These are phyloP conservation scores for Onychomys leucogaster DNA, from an alignment of 2,797 vertebrate genomes.

Conservation along the genomic window DNA sequence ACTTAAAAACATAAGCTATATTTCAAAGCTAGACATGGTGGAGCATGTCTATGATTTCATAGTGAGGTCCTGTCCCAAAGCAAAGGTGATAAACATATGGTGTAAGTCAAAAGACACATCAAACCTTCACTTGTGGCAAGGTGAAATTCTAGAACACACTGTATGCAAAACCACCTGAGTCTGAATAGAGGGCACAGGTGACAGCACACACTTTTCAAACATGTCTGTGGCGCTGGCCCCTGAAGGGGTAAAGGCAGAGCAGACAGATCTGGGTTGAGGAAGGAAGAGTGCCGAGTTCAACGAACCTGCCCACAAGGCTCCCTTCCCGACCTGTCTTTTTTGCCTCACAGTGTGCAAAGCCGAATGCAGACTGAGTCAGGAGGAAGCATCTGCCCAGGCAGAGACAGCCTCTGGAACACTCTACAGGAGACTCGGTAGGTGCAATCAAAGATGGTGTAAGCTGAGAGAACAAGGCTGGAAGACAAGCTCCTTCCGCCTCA, in stretches of 20 bases:
- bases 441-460: background rate
- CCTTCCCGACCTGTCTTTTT: background rate
- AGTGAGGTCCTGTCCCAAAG: background rate
- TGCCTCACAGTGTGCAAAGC: background rate
- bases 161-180: background rate
- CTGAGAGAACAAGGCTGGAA: background rate
- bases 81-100: background rate
- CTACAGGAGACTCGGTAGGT: background rate
- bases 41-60: background rate
- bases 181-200: background rate
- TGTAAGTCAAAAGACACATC: conserved; percentile 37
- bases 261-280: background rate
- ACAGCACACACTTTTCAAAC: background rate
- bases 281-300: no score
- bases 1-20: background rate
- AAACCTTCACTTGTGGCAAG: background rate
- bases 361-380: background rate
- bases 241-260: rapidly evolving
- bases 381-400: background rate
- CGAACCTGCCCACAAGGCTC: background rate
- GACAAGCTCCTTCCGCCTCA: background rate
- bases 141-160: conserved; percentile 58
- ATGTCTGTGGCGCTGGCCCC: background rate
- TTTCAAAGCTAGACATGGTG: background rate
- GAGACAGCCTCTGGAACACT: background rate